phyloP scores from a whole-genome alignment of 2,113 vertebrate genomes.

The Physeter macrocephalus region DNA sequence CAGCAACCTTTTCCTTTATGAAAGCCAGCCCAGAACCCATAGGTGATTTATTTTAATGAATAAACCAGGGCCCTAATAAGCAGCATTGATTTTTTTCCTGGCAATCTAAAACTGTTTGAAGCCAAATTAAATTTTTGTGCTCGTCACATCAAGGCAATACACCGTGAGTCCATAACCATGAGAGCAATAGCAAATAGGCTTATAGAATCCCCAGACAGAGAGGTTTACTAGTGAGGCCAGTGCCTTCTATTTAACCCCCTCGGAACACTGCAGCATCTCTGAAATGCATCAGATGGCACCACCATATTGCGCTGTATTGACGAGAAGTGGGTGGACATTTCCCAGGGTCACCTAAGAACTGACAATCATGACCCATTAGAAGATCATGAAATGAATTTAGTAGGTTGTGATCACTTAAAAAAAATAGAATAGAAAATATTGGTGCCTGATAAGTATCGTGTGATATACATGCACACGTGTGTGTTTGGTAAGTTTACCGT shows the following conservation, averaged over 20 bases:
- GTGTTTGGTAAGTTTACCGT: not conserved
- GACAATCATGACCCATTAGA: not conserved
- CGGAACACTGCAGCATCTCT: not conserved
- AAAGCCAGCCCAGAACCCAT: slow-evolving; percentile 47
- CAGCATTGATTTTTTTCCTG: slow-evolving; percentile 27
- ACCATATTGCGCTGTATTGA: not conserved
- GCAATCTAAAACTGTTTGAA: slow-evolving; percentile 18
- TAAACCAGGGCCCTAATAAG: slow-evolving; percentile 38
- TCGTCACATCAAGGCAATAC: not conserved
- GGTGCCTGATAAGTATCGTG: not conserved
- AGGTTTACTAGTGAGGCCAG: not conserved
- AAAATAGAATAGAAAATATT: not conserved
- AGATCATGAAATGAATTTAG: not conserved
- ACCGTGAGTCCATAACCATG: not conserved
- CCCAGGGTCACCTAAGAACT: not conserved
- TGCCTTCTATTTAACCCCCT: not conserved
- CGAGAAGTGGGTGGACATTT: not conserved
- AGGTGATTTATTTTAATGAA: slow-evolving; percentile 54
- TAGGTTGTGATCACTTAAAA: not conserved
- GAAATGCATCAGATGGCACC: not conserved
- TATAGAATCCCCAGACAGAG: not conserved
- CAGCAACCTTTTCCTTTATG: slow-evolving; percentile 45
- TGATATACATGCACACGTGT: not conserved
- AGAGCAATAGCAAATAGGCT: not conserved
- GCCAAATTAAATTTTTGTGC: slow-evolving; percentile 50